Evolutionary conservation across 1,140 invertebrate species (phyloP).

Genomic region (Drosophila carrolli): DNA sequence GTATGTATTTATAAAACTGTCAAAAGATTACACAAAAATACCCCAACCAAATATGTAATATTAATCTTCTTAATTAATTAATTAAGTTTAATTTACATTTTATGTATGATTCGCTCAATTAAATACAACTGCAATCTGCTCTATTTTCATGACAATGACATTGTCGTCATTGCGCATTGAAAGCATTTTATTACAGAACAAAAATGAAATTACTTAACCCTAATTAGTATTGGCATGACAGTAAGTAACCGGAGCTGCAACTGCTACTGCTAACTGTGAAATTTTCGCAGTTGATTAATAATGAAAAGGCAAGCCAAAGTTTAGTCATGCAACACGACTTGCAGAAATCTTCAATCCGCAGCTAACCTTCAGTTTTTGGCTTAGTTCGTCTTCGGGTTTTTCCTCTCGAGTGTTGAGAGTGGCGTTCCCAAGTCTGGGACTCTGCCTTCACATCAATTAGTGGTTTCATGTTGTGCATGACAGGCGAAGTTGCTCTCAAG

Average conservation of each 20-base stretch:
- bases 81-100: not conserved
- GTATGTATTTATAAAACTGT: too few species aligned
- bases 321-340: conserved; percentile 43
- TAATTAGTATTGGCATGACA: conserved; percentile 67
- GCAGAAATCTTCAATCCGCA: conserved; percentile 30
- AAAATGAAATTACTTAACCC: conserved; percentile 66
- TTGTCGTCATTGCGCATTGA: not conserved
- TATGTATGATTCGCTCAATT: not conserved
- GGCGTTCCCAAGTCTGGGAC: conserved; percentile 22
- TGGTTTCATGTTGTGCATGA: conserved; percentile 78
- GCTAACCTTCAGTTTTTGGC: conserved; percentile 23
- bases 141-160: not conserved
- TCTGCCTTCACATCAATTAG: conserved; percentile 79
- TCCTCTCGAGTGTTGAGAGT: conserved; percentile 27
- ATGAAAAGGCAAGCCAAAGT: conserved; percentile 45
- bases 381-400: conserved; percentile 18
- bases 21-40: too few species aligned
- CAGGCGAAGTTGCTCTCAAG: conserved; percentile 68
- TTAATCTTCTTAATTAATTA: not conserved
- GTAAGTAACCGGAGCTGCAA: conserved; percentile 52
- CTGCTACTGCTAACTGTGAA: conserved; percentile 41
- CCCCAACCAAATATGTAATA: too few species aligned
- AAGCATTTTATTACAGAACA: conserved; percentile 2
- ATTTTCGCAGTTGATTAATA: conserved; percentile 48
- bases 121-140: not conserved